Conservation (phyloP, 2,113 vertebrate species). For the Coptodon bakossiorum region DNA sequence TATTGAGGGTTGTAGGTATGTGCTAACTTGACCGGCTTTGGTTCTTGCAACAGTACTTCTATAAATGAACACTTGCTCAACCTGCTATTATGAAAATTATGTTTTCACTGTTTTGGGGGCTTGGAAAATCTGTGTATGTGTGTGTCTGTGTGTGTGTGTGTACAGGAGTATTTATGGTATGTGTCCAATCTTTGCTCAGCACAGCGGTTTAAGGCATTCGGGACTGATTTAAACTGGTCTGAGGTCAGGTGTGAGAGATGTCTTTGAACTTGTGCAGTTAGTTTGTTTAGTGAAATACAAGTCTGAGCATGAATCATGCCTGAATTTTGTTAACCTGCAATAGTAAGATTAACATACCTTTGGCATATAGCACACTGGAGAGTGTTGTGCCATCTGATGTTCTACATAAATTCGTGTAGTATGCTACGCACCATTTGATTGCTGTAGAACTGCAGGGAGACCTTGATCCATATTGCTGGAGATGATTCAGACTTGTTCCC, state of each 20-base stretch:
- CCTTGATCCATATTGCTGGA: not conserved
- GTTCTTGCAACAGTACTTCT: constrained; percentile 40
- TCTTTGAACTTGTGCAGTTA: not conserved
- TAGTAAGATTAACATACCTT: not conserved
- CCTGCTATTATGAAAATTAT: constrained; percentile 62
- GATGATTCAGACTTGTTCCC: not conserved
- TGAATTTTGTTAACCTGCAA: not conserved
- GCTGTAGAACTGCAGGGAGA: not conserved
- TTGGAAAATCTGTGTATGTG: constrained; percentile 26
- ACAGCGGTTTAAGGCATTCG: not conserved
- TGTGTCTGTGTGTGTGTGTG: not conserved
- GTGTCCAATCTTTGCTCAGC: constrained; percentile 10
- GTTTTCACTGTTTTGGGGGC: constrained; percentile 44
- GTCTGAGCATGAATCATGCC: not conserved
- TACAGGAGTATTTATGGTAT: not conserved
- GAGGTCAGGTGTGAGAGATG: constrained; percentile 10
- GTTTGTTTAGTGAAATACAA: not conserved
- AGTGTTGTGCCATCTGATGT: not conserved
- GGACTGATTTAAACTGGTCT: not conserved
- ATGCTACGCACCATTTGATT: not conserved
- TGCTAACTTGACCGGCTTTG: constrained; percentile 23
- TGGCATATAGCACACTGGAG: not conserved
- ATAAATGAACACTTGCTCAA: constrained; percentile 61
- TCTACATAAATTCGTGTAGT: not conserved
- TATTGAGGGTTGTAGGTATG: constrained; percentile 37